A percentile compares a stretch with the other conserved stretches of the same genome.
Evolutionary conservation across 2,797 vertebrate genomes (phyloP).

Genomic region (Oryzias dopingdopingensis): DNA sequence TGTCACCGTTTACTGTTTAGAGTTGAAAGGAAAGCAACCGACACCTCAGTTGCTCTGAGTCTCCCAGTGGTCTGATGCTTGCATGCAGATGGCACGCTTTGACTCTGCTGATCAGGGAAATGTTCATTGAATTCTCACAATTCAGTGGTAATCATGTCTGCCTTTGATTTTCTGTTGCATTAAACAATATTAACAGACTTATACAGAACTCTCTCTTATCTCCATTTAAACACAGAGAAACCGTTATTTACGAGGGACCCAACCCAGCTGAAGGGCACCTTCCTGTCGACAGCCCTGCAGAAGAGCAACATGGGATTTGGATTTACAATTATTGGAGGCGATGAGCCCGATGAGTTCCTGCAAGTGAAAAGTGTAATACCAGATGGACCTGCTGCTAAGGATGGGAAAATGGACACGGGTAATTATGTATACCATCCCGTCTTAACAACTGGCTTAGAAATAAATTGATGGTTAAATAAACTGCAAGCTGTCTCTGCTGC

Average conservation of each 20-base stretch:
- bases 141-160: not conserved
- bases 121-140: not conserved
- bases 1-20: conserved; percentile 37
- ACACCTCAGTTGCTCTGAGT: conserved; percentile 57
- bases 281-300: conserved; percentile 94
- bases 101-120: conserved; percentile 25
- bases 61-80: conserved; percentile 26
- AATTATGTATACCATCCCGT: conserved; percentile 34
- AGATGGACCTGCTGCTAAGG: conserved; percentile 95
- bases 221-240: conserved; percentile 82
- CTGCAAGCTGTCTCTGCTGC: conserved; percentile 8
- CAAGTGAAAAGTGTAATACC: conserved; percentile 99
- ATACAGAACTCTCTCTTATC: conserved; percentile 15
- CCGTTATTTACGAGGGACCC: conserved; percentile 96
- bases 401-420: conserved; percentile 99
- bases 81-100: conserved; percentile 21
- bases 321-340: conserved; percentile 98
- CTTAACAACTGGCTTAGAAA: conserved; percentile 13
- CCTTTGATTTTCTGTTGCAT: not conserved
- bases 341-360: conserved; percentile 97
- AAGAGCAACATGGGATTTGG: conserved; percentile 99
- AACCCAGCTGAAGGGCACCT: conserved; percentile 95
- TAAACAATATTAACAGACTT: not conserved
- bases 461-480: conserved; percentile 30
- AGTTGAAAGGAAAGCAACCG: conserved; percentile 46